Evolutionary conservation across 1,140 invertebrate genomes (phyloP).

Genomic region (Sminthurinus signatus): DNA sequence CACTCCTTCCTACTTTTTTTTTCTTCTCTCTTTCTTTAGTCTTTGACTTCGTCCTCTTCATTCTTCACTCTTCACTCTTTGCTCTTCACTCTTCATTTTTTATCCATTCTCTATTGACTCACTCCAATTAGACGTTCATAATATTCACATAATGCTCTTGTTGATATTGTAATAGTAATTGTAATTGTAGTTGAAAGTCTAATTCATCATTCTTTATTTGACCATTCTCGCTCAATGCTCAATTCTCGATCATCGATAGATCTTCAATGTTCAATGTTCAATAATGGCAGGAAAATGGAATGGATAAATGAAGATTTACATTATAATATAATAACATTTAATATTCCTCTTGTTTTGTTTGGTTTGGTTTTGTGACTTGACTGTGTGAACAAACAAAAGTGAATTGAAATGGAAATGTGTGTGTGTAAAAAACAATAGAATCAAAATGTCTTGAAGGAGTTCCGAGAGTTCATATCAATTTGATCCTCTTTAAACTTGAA

Average conservation of each 20-base stretch:
- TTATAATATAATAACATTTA: not conserved
- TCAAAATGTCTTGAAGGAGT: not conserved
- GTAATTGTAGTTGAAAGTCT: too few species aligned
- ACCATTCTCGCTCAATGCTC: too few species aligned
- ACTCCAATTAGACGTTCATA: too few species aligned
- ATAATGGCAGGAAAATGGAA: not conserved
- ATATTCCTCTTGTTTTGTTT: not conserved
- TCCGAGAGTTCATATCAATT: conserved; percentile 1
- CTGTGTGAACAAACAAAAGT: not conserved
- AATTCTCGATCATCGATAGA: too few species aligned
- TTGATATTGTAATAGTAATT: too few species aligned
- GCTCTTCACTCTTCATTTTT: not conserved
- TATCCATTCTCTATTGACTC: not conserved
- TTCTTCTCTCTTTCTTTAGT: too few species aligned
- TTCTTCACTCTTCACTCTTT: conserved; percentile 13
- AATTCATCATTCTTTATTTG: too few species aligned
- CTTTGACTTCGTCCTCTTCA: too few species aligned
- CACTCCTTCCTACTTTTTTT: conserved; percentile 8
- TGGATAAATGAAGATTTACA: not conserved
- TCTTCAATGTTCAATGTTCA: too few species aligned
- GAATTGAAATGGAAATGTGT: too few species aligned
- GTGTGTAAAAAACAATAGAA: not conserved
- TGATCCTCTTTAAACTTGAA: not conserved
- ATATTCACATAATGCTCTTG: too few species aligned
- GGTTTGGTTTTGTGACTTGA: not conserved